Conservation (phyloP, 2,113 vertebrate genomes). For the Ophthalmolycus amberensis region DNA sequence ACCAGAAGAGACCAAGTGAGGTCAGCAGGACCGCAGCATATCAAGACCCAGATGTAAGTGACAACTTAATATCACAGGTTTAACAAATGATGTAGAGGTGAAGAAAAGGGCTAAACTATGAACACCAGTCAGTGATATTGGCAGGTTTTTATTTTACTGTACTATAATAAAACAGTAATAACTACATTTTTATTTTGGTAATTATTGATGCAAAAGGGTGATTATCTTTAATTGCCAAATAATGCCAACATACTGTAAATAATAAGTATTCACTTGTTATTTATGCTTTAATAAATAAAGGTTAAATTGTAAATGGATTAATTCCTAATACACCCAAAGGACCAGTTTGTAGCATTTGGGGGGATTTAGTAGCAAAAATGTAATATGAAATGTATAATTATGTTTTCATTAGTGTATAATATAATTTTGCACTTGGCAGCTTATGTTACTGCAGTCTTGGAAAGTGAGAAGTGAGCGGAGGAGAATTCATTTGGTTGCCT, state of each 20-base stretch:
- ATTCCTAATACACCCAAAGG: too few relatives aligned
- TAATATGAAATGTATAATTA: too few relatives aligned
- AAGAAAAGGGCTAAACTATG: background rate
- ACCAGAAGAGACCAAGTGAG: constrained; percentile 64
- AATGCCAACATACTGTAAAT: background rate
- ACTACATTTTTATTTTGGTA: background rate
- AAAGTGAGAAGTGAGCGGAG: too few relatives aligned
- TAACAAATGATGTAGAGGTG: background rate
- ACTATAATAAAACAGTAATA: background rate
- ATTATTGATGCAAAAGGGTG: background rate
- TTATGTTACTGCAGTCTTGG: too few relatives aligned
- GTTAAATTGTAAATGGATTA: too few relatives aligned
- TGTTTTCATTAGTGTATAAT: too few relatives aligned
- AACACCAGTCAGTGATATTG: background rate
- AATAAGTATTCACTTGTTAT: background rate
- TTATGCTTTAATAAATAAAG: background rate
- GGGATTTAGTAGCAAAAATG: too few relatives aligned
- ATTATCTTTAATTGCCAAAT: background rate
- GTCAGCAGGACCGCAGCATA: constrained; percentile 85
- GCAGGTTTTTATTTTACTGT: background rate
- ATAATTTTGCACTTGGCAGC: too few relatives aligned
- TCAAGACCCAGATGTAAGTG: constrained; percentile 80
- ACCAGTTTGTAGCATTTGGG: too few relatives aligned
- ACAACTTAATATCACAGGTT: background rate
- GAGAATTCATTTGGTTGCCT: too few relatives aligned